Evolutionary conservation across 1,140 invertebrate genomes (phyloP), one percentile per base, ranked within the genome.

Genomic region (Drosophila kurseongensis): DNA sequence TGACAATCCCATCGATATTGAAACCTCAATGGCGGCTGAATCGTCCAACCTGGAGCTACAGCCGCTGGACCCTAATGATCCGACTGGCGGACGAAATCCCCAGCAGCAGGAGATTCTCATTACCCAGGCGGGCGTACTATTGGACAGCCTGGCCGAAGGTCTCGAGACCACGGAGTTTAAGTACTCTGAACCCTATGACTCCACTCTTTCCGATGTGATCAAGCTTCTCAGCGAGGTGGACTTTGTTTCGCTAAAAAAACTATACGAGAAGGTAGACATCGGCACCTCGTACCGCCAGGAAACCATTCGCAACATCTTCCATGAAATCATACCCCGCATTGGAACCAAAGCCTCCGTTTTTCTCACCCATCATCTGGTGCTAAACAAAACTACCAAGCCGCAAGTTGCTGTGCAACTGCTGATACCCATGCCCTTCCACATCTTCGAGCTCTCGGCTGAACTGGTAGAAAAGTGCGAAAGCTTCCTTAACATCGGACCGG

Each of bases 281-380:
- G 94, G 95, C 4, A 95, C 95, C 0, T 95, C 94, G 48, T 95
- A 95, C 71, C 93, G 94, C 2, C 93, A 95, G 77, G 95, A 95
- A 77, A 95, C 95, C 0, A 94, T 94, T 27, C 93, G 95, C 36
- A 96, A 96, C 77, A 95, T 96, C 65, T 96, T 96, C 80, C 91
- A 96, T 63, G 95, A 96, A 85, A 93, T 95, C 6, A 93, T 96
- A n/a, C 95, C 96, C 9, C 95, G 96, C 80, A 93, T 95, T 14
- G 95, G 95, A 50, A 96, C 95, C 29, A 94, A 94, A 18, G 94
- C 94, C 10, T 94, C 95, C 0, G 94, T 94, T 0, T 90, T 94
- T 18, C 94, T 96, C 38, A 94, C 95, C 14, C 92, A 94, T 58
- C 94, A 96, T 80, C 85, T 96, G 40, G 94, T 96, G 9, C 91